A percentile compares a stretch with the other conserved stretches of the same genome.
phyloP scores from a whole-genome alignment of 2,113 vertebrate species.

The Natator depressus region DNA sequence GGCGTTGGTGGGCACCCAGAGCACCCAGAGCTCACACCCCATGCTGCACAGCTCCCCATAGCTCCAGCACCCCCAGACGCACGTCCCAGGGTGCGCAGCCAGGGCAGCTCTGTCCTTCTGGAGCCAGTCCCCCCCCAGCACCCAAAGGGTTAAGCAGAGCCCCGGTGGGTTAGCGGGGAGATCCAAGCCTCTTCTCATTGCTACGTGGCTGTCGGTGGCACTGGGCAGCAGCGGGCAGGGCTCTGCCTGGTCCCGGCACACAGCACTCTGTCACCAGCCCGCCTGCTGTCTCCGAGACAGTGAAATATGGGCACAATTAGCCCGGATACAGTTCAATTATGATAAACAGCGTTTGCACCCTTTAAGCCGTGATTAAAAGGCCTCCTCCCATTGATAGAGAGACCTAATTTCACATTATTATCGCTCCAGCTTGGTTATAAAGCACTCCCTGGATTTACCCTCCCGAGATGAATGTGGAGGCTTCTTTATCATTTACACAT shows the following conservation, averaged over 20 bases:
- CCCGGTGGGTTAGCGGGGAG: neutral
- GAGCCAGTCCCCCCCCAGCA: no score
- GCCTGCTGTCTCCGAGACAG: conserved; percentile 86
- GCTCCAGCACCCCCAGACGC: no score
- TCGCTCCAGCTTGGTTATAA: conserved; percentile 87
- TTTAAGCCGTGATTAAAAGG: conserved; percentile 97
- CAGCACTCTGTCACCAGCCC: conserved; percentile 66
- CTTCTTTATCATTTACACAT: conserved; percentile 97
- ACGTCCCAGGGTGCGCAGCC: neutral
- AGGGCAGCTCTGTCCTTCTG: neutral
- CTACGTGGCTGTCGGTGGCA: neutral
- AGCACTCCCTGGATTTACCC: conserved; percentile 82
- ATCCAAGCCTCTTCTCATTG: no score
- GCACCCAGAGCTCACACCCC: neutral
- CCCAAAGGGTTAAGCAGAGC: no score
- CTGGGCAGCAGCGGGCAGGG: conserved; percentile 19
- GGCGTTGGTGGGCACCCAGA: neutral
- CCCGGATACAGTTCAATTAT: conserved; percentile 97
- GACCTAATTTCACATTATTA: conserved; percentile 98
- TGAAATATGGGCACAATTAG: conserved; percentile 99
- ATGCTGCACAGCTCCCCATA: neutral
- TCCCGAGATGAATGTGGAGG: conserved; percentile 78
- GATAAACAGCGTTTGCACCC: conserved; percentile 92
- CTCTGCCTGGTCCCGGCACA: neutral
- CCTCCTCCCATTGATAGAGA: conserved; percentile 93